These are phyloP conservation scores for Drosophila kikkawai DNA, from an alignment of 1,140 invertebrate species.

Conservation along the genomic window DNA sequence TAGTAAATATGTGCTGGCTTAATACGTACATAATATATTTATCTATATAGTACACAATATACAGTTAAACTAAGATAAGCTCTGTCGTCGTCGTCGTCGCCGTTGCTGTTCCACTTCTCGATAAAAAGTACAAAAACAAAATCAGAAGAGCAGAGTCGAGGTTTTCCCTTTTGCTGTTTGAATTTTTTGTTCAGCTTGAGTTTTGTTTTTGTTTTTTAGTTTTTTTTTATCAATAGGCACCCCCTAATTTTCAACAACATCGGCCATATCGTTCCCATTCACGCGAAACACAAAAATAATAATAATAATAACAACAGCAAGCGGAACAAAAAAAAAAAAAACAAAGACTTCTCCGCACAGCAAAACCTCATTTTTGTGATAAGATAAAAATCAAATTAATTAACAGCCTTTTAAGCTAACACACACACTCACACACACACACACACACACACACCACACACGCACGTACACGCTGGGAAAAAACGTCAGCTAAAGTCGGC, in stretches of 20 bases:
- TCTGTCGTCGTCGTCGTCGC: background rate
- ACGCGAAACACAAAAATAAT: constrained; percentile 22
- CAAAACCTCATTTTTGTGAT: constrained; percentile 69
- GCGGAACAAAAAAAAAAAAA: constrained; percentile 15
- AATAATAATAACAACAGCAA: constrained; percentile 26
- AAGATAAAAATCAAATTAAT: constrained; percentile 80
- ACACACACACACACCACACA: background rate
- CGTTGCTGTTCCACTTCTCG: constrained; percentile 14
- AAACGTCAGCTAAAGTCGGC: constrained; percentile 13
- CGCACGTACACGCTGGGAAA: constrained; percentile 10
- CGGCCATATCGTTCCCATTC: constrained; percentile 25
- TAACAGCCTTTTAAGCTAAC: constrained; percentile 61
- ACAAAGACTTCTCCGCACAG: constrained; percentile 34
- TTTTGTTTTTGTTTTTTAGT: background rate
- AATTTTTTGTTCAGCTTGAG: background rate
- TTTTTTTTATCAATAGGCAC: constrained; percentile 39
- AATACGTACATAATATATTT: constrained; percentile 54
- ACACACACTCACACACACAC: constrained; percentile 3
- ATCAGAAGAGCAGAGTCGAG: background rate
- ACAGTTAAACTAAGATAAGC: constrained; percentile 67
- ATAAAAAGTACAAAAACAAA: constrained; percentile 18
- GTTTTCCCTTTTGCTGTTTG: background rate
- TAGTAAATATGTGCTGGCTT: constrained; percentile 30
- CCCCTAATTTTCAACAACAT: constrained; percentile 49
- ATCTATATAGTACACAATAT: constrained; percentile 53